Conservation (phyloP, 2,113 vertebrate genomes). For the Periophthalmus modestus region DNA sequence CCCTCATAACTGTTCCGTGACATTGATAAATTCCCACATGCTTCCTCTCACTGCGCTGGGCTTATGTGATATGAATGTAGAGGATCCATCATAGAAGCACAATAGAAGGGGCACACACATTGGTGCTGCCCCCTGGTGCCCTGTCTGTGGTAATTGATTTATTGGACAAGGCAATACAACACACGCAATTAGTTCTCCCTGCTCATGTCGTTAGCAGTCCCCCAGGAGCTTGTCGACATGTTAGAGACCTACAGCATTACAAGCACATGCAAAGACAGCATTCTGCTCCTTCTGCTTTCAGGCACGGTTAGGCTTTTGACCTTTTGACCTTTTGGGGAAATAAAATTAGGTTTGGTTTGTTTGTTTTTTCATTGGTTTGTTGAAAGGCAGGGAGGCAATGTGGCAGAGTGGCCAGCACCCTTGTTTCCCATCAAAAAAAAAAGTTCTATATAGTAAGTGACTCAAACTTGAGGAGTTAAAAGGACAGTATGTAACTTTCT, state of each 20-base stretch:
- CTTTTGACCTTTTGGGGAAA: conserved; percentile 26
- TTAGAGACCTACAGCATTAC: conserved; percentile 25
- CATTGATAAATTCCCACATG: conserved; percentile 15
- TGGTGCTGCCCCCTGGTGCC: conserved; percentile 25
- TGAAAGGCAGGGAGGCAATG: too few relatives aligned
- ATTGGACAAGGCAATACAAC: conserved; percentile 68
- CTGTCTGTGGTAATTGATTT: conserved; percentile 66
- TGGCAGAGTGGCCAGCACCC: too few relatives aligned
- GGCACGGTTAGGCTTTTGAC: conserved; percentile 41
- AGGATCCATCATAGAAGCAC: conserved; percentile 13
- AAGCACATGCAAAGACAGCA: conserved; percentile 8
- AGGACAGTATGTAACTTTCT: too few relatives aligned
- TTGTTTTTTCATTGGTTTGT: too few relatives aligned
- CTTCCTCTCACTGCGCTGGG: conserved; percentile 3
- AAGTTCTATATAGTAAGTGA: too few relatives aligned
- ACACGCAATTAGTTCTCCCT: conserved; percentile 69
- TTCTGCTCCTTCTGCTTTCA: conserved; percentile 24
- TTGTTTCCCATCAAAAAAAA: too few relatives aligned
- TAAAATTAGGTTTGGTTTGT: too few relatives aligned
- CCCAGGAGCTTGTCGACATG: conserved; percentile 38
- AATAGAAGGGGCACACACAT: conserved; percentile 16
- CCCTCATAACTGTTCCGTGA: conserved; percentile 9
- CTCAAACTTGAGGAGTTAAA: too few relatives aligned
- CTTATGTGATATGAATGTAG: neutral
- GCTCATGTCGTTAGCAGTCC: conserved; percentile 58